Evolutionary conservation across 2,113 vertebrate genomes (phyloP).

Genomic region (Phoxinus phoxinus): DNA sequence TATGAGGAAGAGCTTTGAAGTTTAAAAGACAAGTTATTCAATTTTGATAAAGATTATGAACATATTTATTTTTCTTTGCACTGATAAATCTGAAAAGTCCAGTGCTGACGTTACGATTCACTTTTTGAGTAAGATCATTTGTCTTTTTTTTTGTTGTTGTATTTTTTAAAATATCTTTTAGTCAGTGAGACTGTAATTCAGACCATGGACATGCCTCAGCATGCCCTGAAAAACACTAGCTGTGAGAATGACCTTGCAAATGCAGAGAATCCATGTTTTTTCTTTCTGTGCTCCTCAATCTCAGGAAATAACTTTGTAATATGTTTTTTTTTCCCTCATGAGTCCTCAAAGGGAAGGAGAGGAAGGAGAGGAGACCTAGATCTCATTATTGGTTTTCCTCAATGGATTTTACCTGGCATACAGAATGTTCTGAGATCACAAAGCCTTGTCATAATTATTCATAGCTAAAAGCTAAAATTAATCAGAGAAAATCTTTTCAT

Average conservation of each 20-base stretch:
- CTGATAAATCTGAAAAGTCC: neutral
- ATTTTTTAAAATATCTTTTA: neutral
- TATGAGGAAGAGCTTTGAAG: conserved; percentile 7
- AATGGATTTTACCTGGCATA: conserved; percentile 21
- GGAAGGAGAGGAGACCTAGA: conserved; percentile 12
- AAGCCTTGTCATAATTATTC: conserved; percentile 4
- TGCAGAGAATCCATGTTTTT: conserved; percentile 4
- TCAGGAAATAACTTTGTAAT: conserved; percentile 15
- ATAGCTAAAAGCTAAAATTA: conserved; percentile 1
- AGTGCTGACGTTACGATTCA: neutral
- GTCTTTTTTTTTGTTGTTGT: neutral
- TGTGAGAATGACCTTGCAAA: conserved; percentile 28
- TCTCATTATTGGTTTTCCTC: conserved; percentile 26
- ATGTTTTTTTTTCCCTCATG: neutral
- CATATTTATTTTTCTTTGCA: neutral
- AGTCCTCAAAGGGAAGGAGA: conserved; percentile 10
- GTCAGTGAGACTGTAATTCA: neutral
- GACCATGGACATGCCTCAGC: conserved; percentile 43
- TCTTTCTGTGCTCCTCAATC: conserved; percentile 16
- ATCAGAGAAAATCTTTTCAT: neutral
- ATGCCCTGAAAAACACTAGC: conserved; percentile 27
- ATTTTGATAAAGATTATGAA: conserved; percentile 2
- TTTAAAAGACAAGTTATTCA: neutral
- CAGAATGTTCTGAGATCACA: conserved; percentile 21
- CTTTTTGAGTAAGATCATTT: neutral